Evolutionary conservation across 2,113 vertebrate genomes (phyloP).

Genomic region (Lonchura striata): DNA sequence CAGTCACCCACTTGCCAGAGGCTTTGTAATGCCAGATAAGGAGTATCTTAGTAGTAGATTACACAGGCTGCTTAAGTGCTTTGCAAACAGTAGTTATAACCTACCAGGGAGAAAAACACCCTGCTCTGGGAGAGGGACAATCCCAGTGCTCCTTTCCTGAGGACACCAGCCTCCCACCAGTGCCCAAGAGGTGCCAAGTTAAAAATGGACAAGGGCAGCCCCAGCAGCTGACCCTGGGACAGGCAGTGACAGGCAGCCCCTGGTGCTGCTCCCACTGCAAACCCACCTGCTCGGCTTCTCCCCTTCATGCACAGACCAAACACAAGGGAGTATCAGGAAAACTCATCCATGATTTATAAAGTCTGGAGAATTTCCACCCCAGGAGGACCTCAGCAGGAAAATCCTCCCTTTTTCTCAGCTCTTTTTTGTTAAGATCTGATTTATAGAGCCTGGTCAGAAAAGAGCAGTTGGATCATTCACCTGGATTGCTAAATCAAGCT

Average conservation of each 20-base stretch:
- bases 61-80: conserved; percentile 54
- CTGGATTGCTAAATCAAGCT: background rate
- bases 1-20: fast-evolving
- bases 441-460: background rate
- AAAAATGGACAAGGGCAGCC: background rate
- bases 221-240: background rate
- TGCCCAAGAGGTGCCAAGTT: background rate
- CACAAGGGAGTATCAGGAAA: background rate
- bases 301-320: background rate
- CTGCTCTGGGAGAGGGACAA: background rate
- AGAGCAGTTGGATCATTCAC: background rate
- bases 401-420: background rate
- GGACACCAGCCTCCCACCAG: fast-evolving
- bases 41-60: conserved; percentile 45
- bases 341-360: background rate
- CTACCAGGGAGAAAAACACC: background rate
- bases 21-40: conserved; percentile 44
- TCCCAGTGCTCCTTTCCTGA: background rate
- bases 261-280: background rate
- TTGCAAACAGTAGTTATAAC: conserved; percentile 63
- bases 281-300: background rate
- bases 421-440: background rate
- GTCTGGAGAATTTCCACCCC: background rate
- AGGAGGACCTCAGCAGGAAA: background rate
- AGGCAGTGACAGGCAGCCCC: background rate